Percentiles rank a stretch among this genome's conserved stretches.
Conservation (phyloP, 2,888 invertebrate genomes). For the Pseudoips prasinana region DNA sequence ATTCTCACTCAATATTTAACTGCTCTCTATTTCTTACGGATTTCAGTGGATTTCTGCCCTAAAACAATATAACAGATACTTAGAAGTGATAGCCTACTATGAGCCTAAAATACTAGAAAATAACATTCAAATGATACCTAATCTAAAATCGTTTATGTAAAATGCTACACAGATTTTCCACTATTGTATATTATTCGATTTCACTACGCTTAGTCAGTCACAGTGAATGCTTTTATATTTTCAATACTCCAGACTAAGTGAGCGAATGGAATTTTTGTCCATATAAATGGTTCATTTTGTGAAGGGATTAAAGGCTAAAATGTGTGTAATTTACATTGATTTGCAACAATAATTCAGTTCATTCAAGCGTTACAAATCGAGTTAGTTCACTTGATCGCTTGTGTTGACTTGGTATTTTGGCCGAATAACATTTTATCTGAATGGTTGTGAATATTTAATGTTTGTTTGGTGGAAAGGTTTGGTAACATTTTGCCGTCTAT, state of each 20-base stretch:
- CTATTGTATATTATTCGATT: neutral
- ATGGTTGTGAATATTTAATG: neutral
- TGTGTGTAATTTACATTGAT: neutral
- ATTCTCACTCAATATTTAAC: too few species aligned
- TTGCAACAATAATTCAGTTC: neutral
- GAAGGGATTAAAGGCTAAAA: conserved; percentile 1
- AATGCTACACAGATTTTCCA: conserved; percentile 3
- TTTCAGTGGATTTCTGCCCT: too few species aligned
- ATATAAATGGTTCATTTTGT: conserved; percentile 3
- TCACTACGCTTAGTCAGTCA: too few species aligned
- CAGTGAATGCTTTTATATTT: too few species aligned
- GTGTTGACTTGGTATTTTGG: neutral
- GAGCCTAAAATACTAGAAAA: too few species aligned
- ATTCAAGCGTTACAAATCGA: conserved; percentile 1
- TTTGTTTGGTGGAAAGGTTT: too few species aligned
- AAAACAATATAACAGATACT: too few species aligned
- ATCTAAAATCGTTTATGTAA: conserved; percentile 8
- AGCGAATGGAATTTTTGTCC: conserved; percentile 2
- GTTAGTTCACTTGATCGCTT: neutral
- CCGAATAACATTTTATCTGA: too few species aligned
- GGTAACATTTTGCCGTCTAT: too few species aligned
- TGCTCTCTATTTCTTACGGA: too few species aligned
- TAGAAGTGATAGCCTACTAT: too few species aligned
- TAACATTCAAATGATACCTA: conserved; percentile 1
- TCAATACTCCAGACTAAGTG: conserved; percentile 1